Evolutionary conservation across 2,113 vertebrate species (phyloP).

Genomic region (Pygoscelis adeliae): DNA sequence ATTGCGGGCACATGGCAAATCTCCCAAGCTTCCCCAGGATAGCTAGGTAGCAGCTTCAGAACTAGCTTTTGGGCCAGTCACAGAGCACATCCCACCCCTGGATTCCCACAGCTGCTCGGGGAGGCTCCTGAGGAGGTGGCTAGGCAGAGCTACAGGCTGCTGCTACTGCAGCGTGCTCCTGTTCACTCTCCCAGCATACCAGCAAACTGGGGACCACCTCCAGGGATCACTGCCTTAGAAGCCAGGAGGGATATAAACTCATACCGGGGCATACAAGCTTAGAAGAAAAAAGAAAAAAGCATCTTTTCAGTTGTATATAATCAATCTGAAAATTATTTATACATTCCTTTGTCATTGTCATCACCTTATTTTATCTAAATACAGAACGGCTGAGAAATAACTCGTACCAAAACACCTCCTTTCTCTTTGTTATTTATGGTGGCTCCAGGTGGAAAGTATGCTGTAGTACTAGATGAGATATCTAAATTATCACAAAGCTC

Average conservation of each 20-base stretch:
- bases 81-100: neutral
- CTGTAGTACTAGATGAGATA: slow-evolving; percentile 85
- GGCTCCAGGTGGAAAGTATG: slow-evolving; percentile 91
- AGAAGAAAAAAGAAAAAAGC: neutral
- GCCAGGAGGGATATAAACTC: neutral
- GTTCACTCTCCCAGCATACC: neutral
- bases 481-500: slow-evolving; percentile 91
- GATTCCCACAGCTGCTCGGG: neutral
- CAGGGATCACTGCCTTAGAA: neutral
- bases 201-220: neutral
- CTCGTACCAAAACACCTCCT: slow-evolving; percentile 85
- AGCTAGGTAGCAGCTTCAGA: neutral
- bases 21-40: neutral
- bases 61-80: neutral
- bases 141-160: neutral
- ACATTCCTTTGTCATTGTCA: neutral
- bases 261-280: neutral
- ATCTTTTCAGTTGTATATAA: neutral
- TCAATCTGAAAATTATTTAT: neutral
- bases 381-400: slow-evolving; percentile 27
- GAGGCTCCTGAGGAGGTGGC: neutral
- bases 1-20: neutral
- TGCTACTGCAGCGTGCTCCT: neutral
- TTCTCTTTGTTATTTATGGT: slow-evolving; percentile 81
- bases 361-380: neutral